phyloP scores from a whole-genome alignment of 2,797 vertebrate genomes.

The Mus spretus region DNA sequence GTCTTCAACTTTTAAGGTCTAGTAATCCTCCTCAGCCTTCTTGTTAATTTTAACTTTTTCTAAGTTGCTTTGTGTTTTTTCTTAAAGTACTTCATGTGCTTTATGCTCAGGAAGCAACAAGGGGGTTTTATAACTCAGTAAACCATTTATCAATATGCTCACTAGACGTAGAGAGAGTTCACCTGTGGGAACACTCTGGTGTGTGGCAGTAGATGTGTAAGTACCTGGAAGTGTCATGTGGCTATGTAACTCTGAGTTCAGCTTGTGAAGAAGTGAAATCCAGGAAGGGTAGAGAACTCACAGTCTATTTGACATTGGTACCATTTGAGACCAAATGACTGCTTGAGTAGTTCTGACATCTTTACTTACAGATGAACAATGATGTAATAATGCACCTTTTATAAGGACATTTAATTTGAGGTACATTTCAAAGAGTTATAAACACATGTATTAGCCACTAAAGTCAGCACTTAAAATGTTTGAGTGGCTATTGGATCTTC shows the following conservation, averaged over 20 bases:
- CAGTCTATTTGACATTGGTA: neutral
- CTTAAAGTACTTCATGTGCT: slow-evolving; percentile 22
- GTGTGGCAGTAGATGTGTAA: neutral
- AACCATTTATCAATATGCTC: slow-evolving; percentile 45
- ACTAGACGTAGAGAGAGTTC: neutral
- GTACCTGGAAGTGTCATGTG: neutral
- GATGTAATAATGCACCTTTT: slow-evolving; percentile 23
- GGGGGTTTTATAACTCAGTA: slow-evolving; percentile 53
- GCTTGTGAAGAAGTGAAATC: slow-evolving; percentile 13
- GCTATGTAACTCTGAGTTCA: neutral
- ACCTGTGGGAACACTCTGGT: neutral
- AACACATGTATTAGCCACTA: slow-evolving; percentile 29
- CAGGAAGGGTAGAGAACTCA: slow-evolving; percentile 50
- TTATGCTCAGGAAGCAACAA: slow-evolving; percentile 15
- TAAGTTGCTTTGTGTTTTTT: slow-evolving; percentile 6
- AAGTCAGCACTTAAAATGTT: slow-evolving; percentile 17
- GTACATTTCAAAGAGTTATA: slow-evolving; percentile 15
- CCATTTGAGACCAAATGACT: neutral
- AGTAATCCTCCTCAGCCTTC: neutral
- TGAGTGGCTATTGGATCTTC: neutral
- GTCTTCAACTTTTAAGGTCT: neutral
- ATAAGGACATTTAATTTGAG: slow-evolving; percentile 15
- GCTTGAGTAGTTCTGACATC: neutral
- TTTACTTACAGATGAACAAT: slow-evolving; percentile 22
- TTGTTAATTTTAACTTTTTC: slow-evolving; percentile 68